Percentiles rank a stretch among this genome's conserved stretches.
These are phyloP conservation scores for Caerostris extrusa DNA, from an alignment of 1,140 invertebrate genomes.

Conservation along the genomic window DNA sequence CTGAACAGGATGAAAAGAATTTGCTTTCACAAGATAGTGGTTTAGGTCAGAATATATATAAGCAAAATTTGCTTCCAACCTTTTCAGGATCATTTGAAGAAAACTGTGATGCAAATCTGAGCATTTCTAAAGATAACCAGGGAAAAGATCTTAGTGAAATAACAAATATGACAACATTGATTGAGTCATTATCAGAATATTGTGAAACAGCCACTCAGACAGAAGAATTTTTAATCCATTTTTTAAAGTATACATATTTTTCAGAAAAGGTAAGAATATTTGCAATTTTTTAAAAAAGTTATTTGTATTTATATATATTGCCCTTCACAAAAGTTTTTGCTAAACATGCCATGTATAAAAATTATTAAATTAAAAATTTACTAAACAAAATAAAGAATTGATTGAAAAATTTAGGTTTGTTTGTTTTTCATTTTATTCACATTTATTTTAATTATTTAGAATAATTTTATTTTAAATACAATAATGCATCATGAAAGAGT, in stretches of 20 bases:
- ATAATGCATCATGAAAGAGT: neutral
- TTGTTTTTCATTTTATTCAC: too few species aligned
- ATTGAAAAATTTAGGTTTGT: too few species aligned
- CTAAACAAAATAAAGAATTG: too few species aligned
- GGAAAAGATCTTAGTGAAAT: slow-evolving; percentile 31
- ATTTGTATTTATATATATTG: too few species aligned
- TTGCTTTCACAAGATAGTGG: slow-evolving; percentile 8
- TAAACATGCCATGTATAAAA: too few species aligned
- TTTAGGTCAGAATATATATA: neutral
- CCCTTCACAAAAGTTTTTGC: too few species aligned
- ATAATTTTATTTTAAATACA: too few species aligned
- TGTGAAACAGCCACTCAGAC: slow-evolving; percentile 20
- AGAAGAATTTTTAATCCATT: slow-evolving; percentile 5
- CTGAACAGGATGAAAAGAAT: slow-evolving; percentile 5
- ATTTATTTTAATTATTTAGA: too few species aligned
- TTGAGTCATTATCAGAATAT: neutral
- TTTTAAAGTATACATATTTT: neutral
- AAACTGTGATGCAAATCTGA: slow-evolving; percentile 36
- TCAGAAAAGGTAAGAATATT: neutral
- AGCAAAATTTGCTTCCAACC: slow-evolving; percentile 14
- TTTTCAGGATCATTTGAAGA: slow-evolving; percentile 7
- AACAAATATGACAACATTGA: slow-evolving; percentile 16
- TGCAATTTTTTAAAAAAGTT: too few species aligned
- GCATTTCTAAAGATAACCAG: neutral
- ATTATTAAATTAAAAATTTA: too few species aligned